These are phyloP conservation scores for Drosophila kepulauana DNA, from an alignment of 1,140 invertebrate species.

Conservation along the genomic window DNA sequence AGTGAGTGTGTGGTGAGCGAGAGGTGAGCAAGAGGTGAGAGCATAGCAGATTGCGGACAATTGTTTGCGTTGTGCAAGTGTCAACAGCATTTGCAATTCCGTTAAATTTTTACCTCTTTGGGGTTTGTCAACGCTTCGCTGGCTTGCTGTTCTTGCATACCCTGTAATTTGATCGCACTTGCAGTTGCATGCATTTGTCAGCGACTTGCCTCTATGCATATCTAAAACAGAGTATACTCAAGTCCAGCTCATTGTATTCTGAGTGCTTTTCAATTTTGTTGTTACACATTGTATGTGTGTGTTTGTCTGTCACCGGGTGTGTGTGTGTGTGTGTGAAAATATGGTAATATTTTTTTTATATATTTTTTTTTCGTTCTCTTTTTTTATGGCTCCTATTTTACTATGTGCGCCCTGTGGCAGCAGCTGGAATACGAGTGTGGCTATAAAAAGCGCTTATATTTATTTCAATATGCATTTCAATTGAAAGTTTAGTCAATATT, in stretches of 20 bases:
- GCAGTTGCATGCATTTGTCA: not conserved
- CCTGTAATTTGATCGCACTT: slow-evolving; percentile 15
- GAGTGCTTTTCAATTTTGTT: slow-evolving; percentile 23
- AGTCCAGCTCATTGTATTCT: not conserved
- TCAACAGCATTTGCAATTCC: slow-evolving; percentile 83
- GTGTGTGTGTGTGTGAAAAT: slow-evolving; percentile 42
- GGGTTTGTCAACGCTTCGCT: slow-evolving; percentile 43
- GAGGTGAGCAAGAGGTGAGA: slow-evolving; percentile 32
- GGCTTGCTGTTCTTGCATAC: slow-evolving; percentile 51
- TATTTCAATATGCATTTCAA: slow-evolving; percentile 58
- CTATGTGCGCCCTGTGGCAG: slow-evolving; percentile 16
- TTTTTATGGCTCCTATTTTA: slow-evolving; percentile 7
- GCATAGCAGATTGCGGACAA: slow-evolving; percentile 61
- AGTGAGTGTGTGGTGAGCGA: not conserved
- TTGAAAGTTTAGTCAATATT: slow-evolving; percentile 58
- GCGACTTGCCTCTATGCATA: not conserved
- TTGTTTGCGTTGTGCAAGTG: slow-evolving; percentile 82
- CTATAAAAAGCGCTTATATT: slow-evolving; percentile 42
- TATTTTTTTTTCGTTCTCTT: not conserved
- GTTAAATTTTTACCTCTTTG: slow-evolving; percentile 78
- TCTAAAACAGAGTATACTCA: not conserved
- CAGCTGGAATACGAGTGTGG: slow-evolving; percentile 14
- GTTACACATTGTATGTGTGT: slow-evolving; percentile 37
- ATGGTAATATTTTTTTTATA: slow-evolving; percentile 57
- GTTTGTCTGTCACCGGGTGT: slow-evolving; percentile 3